Evolutionary conservation across 2,797 vertebrate species (phyloP), one percentile per base, ranked within the genome.

Genomic region (Phoeniculus purpureus): DNA sequence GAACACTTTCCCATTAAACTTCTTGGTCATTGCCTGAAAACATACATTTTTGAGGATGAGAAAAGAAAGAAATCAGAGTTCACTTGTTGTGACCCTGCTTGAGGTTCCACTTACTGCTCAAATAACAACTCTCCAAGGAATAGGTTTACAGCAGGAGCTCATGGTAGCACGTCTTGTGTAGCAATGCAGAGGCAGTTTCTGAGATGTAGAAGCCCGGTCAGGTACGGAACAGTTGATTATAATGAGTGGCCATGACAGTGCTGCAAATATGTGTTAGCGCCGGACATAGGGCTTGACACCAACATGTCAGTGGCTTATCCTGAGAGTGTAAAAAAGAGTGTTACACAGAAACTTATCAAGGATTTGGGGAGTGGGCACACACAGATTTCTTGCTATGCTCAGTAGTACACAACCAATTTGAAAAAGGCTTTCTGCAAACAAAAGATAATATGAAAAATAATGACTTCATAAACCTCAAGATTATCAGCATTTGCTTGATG

Each of bases 391-490:
- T 50, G 6, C 14, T 52, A 1, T 67, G 54, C 13, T 68, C 9
- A 25, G 5, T 2, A 1, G 2, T 34, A 3, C 27, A 16, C 7
- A 12, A 8, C 15, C 1, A 62, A 77, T 27, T 23, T 12, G 34
- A 55, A 66, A 59, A 7, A 2, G 0, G 0, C 52, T 51, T 89
- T 64, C 13, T 81, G 14, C 22, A 47, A 60, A 40, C 3, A 65
- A 29, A 66, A 74, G 40, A 8, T 29, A 32, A 50, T 37, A 65
- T 7, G 5, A 31, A 40, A 68, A 64, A 20, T 5, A 31, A 6
- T 7, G 4, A 31, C 16, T 10, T 12, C 9, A 3, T 62, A 59
- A 66, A 62, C 8, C n/a, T 73, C n/a, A 47, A 2, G 31, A 29
- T 23, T 81, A 55, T 15, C 6, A 3, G 5, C 13, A 16, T 47